Evolutionary conservation across 2,797 vertebrate genomes (phyloP), one percentile per base, ranked within the genome.

Genomic region (Danio jaintianensis): DNA sequence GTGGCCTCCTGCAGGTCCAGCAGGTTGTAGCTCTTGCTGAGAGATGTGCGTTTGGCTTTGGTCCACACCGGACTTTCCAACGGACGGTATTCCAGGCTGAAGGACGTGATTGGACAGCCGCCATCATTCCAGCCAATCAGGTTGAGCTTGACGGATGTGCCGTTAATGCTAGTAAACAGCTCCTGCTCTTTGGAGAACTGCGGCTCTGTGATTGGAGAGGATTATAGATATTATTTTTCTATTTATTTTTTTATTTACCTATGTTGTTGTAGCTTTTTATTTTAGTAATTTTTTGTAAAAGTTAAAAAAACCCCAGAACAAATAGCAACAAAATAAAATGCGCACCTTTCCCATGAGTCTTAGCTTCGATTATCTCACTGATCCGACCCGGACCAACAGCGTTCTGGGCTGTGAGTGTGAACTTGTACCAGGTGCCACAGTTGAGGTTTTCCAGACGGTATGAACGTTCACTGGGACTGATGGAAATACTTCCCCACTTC

Each of bases 371-470:
- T 87, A 99, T 99, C 87, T 99, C 98, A 48, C 98, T 99, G 89
- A 99, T 99, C 83, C 97, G 96, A 0, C 98, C 98, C 0, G 98
- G 97, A 0, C 98, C 97, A 52, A 99, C 98, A 42, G 96, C 98
- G 0, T 99, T 99, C 88, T 98, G 97, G 76, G 98, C 98, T 0
- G 98, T 98, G n/a, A 99, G 92, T 0, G 98, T 99, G 88, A 99
- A 99, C 87, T 99, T 99, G 85, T 99, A 99, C 98, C 98, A 99
- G 0, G 98, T 99, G 63, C 97, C 98, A 42, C 98, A 99, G 69
- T 98, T 98, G 63, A 99, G 88, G 16, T 94, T 98, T 82, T 98
- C 97, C 81, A 99, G 87, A 13, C 97, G 94, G 84, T 98, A 99
- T 1, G 95, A 96, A 0, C 97, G 96, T 80, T 99, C 97, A 0